Percentiles rank a stretch among this genome's conserved stretches.
Evolutionary conservation across 37 sponge, comb jelly and placozoan species (phyloP).

Genomic region (Oopsacas minuta): DNA sequence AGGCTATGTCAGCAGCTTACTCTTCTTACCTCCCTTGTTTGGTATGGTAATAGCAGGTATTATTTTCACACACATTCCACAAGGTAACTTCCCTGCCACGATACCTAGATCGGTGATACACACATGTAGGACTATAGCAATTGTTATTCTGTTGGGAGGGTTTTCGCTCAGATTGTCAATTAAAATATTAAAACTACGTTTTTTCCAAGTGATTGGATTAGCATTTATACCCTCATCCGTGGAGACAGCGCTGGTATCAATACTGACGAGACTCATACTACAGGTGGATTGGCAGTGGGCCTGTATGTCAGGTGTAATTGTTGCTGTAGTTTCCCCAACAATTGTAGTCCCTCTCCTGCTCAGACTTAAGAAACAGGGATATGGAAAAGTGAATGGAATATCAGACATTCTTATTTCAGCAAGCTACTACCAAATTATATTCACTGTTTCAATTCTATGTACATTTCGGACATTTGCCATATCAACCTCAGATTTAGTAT

Average conservation of each 20-base stretch:
- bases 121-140: not conserved
- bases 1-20: not conserved
- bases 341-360: not conserved
- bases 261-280: not conserved
- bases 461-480: not conserved
- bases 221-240: not conserved
- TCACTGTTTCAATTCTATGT: not conserved
- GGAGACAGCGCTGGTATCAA: not conserved
- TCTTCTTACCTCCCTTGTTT: not conserved
- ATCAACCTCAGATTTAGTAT: not conserved
- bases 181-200: not conserved
- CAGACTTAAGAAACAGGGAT: not conserved
- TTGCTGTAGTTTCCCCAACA: not conserved
- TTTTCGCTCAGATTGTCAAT: not conserved
- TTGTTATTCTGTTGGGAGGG: not conserved
- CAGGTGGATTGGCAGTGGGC: not conserved
- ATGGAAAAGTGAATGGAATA: not conserved
- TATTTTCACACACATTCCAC: not conserved
- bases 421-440: not conserved
- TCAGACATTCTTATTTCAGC: not conserved
- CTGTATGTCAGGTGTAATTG: not conserved
- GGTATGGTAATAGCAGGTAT: slow-evolving; percentile 4
- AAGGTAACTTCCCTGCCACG: not conserved
- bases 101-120: not conserved
- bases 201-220: not conserved